Conservation (phyloP, 2,888 invertebrate species). For the Lithophane socia region DNA sequence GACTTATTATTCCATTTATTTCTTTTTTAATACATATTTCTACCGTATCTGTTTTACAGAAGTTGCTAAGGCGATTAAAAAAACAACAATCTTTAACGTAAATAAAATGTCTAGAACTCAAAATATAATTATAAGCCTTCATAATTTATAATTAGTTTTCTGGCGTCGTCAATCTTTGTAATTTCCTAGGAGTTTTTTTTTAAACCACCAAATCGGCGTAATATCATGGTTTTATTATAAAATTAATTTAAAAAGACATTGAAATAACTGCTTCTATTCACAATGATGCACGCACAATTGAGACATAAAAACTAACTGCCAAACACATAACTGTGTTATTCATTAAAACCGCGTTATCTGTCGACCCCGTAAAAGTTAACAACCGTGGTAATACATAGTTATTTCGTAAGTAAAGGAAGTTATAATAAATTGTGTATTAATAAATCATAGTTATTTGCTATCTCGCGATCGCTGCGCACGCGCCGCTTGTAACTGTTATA, state of each 20-base stretch:
- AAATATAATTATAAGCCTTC: neutral
- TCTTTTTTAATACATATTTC: too few relatives aligned
- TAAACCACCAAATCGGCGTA: neutral
- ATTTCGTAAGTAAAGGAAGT: slow-evolving; percentile 68
- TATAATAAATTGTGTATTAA: slow-evolving; percentile 65
- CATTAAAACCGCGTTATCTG: slow-evolving; percentile 51
- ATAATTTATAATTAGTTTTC: neutral
- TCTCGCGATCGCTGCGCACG: slow-evolving; percentile 63
- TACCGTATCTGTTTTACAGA: neutral
- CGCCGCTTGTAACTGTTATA: slow-evolving; percentile 60
- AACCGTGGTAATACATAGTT: slow-evolving; percentile 57
- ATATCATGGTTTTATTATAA: neutral
- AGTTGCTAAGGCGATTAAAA: neutral
- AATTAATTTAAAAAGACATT: neutral
- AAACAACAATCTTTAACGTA: neutral
- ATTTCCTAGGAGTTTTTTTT: neutral
- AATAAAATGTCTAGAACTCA: neutral
- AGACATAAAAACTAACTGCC: slow-evolving; percentile 51
- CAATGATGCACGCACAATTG: slow-evolving; percentile 19
- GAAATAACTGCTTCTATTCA: neutral
- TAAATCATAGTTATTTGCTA: slow-evolving; percentile 68
- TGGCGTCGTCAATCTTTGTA: neutral
- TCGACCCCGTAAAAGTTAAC: slow-evolving; percentile 60
- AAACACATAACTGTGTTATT: slow-evolving; percentile 35
- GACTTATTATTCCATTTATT: too few relatives aligned